Evolutionary conservation across 2,797 vertebrate species (phyloP).

Genomic region (Gymnothorax javanicus): DNA sequence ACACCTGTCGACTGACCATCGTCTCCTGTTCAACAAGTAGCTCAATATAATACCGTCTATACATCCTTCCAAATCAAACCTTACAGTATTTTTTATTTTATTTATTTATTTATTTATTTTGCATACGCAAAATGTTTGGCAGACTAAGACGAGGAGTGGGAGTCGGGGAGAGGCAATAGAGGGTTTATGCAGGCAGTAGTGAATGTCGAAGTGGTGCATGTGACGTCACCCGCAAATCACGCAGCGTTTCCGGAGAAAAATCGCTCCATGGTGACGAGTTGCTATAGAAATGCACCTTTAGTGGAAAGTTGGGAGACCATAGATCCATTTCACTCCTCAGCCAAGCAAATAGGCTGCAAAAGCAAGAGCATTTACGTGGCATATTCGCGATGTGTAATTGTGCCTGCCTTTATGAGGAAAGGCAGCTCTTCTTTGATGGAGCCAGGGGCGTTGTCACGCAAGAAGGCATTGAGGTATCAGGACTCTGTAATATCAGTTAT

Average conservation of each 20-base stretch:
- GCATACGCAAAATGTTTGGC: background rate
- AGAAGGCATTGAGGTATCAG: conserved; percentile 41
- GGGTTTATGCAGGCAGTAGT: conserved; percentile 33
- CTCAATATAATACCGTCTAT: background rate
- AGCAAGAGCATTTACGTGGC: conserved; percentile 35
- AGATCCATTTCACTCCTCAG: conserved; percentile 30
- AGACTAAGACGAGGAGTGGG: background rate
- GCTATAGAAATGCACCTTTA: conserved; percentile 89
- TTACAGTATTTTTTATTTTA: too few relatives aligned
- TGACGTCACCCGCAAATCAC: conserved; percentile 77
- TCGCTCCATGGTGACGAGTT: conserved; percentile 86
- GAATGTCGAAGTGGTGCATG: conserved; percentile 39
- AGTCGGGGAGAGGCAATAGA: conserved; percentile 12
- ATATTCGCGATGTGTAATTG: conserved; percentile 35
- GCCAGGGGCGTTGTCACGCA: conserved; percentile 46
- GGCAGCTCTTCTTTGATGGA: conserved; percentile 50
- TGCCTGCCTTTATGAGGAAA: conserved; percentile 55
- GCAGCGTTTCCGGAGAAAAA: conserved; percentile 79
- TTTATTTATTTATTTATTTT: background rate
- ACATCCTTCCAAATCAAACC: background rate
- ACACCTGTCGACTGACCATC: background rate
- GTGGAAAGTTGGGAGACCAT: conserved; percentile 57
- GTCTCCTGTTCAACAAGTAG: conserved; percentile 4
- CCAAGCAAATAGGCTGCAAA: background rate
- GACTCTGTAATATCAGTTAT: conserved; percentile 26